Evolutionary conservation across 2,888 invertebrate genomes (phyloP), one percentile per base, ranked within the genome.

Genomic region (Drosophila barbarae): DNA sequence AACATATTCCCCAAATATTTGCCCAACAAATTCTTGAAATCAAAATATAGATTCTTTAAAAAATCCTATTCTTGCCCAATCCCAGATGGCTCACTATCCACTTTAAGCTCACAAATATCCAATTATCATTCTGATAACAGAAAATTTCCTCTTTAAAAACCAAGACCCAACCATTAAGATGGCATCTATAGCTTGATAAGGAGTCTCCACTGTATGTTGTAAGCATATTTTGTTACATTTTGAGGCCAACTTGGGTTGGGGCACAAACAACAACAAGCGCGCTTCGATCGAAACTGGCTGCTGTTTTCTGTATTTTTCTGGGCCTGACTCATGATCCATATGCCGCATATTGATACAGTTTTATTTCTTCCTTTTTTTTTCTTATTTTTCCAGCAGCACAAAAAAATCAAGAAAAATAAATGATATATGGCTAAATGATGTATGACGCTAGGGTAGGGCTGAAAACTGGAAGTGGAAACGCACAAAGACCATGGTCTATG

Each of bases 221-320:
- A 64, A 55, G 64, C 50, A 50, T 60, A 60, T 69, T 60, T 69
- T 68, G 69, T 50, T 52, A 67, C 67, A 52, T 69, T 69, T 69
- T 77, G 76, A 72, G 81, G 81, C 63, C 76, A 76, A 59, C 44
- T 57, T 49, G 66, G 76, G 73, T 60, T 77, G 75, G 69, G 81
- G 70, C 70, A 60, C 61, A 46, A 15, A 41, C 32, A 53, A 57
- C 58, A 53, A 50, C 55, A 23, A 23, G 23, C 23, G 23, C 54
- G 28, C 30, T 23, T n/a, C 55, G 57, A 56, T 36, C 55, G 53
- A 46, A 64, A 55, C 68, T 60, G 55, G 52, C 59, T 61, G 70
- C 57, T 71, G 61, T 68, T 52, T 64, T 42, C 30, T 47, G 46
- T 47, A 52, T 49, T 44, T 58, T 59, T 58, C 59, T 59, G 44